Base-by-base conservation (phyloP, 2,888 invertebrate species). In the Allophyes oxyacanthae region DNA sequence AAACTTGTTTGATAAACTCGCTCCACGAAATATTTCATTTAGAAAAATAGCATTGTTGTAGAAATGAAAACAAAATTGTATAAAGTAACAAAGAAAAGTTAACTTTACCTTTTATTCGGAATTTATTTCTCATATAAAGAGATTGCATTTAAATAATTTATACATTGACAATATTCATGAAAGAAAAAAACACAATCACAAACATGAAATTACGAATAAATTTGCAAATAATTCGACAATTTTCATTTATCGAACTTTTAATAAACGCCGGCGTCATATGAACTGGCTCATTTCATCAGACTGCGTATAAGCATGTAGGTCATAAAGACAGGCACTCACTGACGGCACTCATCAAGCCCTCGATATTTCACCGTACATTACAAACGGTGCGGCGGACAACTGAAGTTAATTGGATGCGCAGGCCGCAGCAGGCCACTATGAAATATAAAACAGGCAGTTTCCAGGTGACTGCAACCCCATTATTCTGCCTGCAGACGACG, bases 361-460 rank as follows among this genome's bases (percentile, higher is more conserved):
- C 87, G 88, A 90, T 91, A 89, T 88, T 88, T 88, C 87, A 87
- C 81, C 78, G 85, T 82, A 82, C 86, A 89, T 89, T 88, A 88
- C 89, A 85, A 87, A 85, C 87, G 83, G 79, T 83, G 86, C 80
- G 79, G 79, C 78, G 75, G 87, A 86, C 90, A 86, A 85, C 86
- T 84, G 87, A 85, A 87, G 90, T 89, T 92, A 92, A 92, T 92
- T 92, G 91, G 90, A 91, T 88, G 89, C 90, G 79, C 84, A 78
- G 75, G 80, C 86, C 84, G 79, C 83, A 79, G 73, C 82, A 76
- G 76, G 71, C 78, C 77, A 81, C 83, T 82, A 86, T 90, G 86
- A 89, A 91, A 90, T 88, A 89, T 90, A 88, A 87, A 90, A 85
- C 83, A 83, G 81, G 61, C 64, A 45, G 71, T 74, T 75, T 78